Evolutionary conservation across 2,113 vertebrate genomes (phyloP), one percentile per base, ranked within the genome.

Genomic region (Nothocercus nigrocapillus): DNA sequence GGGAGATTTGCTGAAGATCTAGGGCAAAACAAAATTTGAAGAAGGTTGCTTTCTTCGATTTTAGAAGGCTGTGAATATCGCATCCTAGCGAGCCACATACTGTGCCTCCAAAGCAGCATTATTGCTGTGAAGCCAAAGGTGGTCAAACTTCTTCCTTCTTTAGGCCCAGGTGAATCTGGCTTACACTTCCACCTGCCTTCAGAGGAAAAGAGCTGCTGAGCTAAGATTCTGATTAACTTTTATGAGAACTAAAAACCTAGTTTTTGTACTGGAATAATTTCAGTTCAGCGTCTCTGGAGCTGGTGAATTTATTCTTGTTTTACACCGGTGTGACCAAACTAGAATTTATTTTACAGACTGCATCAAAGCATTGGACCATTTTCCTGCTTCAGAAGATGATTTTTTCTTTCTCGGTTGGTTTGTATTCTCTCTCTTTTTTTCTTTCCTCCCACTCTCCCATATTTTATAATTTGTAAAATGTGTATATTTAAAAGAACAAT

Each of bases 251-350:
- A 27, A 90, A 86, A 56, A 17, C 42, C 38, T 82, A 45, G 44
- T 13, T 90, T 88, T 68, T 92, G 2, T 54, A 82, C 45, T 88
- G 40, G 32, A 76, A 24, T 44, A 72, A 67, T 90, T 91, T 1
- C 1, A 86, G 51, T 27, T 66, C 77, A 86, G 19, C 25, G 86
- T 53, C 64, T 89, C 73, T 3, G 4, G 8, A 54, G 18, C 24
- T 83, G 64, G 66, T 85, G 44, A 95, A 44, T 64, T 95, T 94
- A 67, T 90, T 95, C 51, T 30, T 67, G 64, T 42, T 80, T 93
- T 88, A 61, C 8, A 28, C 22, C 86, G 17, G 42, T 82, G 32
- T 86, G 84, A 86, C 11, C 13, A 84, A 90, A 58, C 3, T 9
- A 70, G 62, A 61, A 47, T 74, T 68, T 75, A 78, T 38, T 85